Evolutionary conservation across 2,888 invertebrate species (phyloP).

Genomic region (Parnassius smintheus): DNA sequence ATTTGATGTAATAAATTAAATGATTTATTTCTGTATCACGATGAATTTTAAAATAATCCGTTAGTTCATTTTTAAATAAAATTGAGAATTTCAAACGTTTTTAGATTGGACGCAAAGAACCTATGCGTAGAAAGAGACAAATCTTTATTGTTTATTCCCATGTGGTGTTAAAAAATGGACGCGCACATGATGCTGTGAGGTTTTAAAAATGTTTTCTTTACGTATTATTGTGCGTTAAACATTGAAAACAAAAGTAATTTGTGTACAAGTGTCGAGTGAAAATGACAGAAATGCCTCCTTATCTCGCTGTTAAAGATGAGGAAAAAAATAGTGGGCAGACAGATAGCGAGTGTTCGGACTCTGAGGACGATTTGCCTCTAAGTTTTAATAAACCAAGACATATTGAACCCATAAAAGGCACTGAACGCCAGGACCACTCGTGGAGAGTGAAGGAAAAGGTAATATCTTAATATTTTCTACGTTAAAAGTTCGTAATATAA

Average conservation of each 20-base stretch:
- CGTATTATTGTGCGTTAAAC: conserved; percentile 49
- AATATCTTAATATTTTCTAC: conserved; percentile 37
- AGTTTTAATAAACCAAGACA: conserved; percentile 87
- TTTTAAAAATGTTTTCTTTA: conserved; percentile 66
- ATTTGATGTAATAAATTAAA: too few species aligned
- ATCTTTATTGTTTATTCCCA: conserved; percentile 68
- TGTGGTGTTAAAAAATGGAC: conserved; percentile 76
- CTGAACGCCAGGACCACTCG: conserved; percentile 87
- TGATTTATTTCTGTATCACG: too few species aligned
- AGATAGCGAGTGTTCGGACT: conserved; percentile 70
- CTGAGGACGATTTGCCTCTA: conserved; percentile 85
- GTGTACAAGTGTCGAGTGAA: conserved; percentile 59
- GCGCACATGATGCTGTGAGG: conserved; percentile 70
- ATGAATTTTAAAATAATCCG: too few species aligned
- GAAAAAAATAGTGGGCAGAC: conserved; percentile 64
- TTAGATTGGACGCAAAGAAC: not conserved
- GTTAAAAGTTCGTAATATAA: conserved; percentile 32
- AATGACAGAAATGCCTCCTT: conserved; percentile 80
- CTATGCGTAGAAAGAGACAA: conserved; percentile 24
- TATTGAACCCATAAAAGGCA: conserved; percentile 67
- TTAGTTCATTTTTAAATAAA: too few species aligned
- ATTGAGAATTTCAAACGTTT: too few species aligned
- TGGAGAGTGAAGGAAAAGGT: conserved; percentile 97
- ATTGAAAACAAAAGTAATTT: conserved; percentile 44
- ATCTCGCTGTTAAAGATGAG: conserved; percentile 72